phyloP scores from a whole-genome alignment of 1,140 invertebrate genomes.

The Prorops nasuta region DNA sequence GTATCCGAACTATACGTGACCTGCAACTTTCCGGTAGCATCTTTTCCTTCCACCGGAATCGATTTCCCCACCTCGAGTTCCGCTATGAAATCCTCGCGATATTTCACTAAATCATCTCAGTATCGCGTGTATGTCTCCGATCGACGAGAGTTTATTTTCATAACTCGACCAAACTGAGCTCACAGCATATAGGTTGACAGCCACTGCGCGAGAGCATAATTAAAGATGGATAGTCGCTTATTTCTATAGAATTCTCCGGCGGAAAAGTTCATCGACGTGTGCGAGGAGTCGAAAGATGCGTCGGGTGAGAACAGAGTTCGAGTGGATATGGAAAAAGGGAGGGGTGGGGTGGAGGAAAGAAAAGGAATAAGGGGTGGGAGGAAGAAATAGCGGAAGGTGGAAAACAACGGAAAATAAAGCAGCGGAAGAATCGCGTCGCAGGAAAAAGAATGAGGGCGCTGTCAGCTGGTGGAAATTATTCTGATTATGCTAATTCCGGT shows the following conservation, averaged over 20 bases:
- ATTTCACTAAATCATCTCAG: too few relatives aligned
- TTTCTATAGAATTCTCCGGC: too few relatives aligned
- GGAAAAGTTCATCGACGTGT: too few relatives aligned
- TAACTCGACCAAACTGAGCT: too few relatives aligned
- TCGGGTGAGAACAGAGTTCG: too few relatives aligned
- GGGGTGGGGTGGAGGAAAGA: background rate
- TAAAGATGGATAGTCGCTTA: too few relatives aligned
- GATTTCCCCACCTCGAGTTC: background rate
- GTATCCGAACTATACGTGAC: slow-evolving; percentile 57
- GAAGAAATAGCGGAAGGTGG: slow-evolving; percentile 38
- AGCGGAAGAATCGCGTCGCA: slow-evolving; percentile 51
- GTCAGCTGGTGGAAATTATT: slow-evolving; percentile 61
- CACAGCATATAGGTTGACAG: too few relatives aligned
- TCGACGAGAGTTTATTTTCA: too few relatives aligned
- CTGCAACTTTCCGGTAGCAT: slow-evolving; percentile 46
- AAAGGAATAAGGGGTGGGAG: background rate
- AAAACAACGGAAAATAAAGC: slow-evolving; percentile 55
- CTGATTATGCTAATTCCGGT: slow-evolving; percentile 61
- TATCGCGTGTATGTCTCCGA: too few relatives aligned
- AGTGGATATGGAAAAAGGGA: slow-evolving; percentile 16
- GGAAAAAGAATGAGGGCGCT: slow-evolving; percentile 58
- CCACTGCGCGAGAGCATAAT: too few relatives aligned
- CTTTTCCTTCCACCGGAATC: slow-evolving; percentile 24
- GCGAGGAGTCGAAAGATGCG: too few relatives aligned
- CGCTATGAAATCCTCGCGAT: slow-evolving; percentile 5